Conservation (phyloP, 2,888 invertebrate genomes). For the Nasonia oneida region DNA sequence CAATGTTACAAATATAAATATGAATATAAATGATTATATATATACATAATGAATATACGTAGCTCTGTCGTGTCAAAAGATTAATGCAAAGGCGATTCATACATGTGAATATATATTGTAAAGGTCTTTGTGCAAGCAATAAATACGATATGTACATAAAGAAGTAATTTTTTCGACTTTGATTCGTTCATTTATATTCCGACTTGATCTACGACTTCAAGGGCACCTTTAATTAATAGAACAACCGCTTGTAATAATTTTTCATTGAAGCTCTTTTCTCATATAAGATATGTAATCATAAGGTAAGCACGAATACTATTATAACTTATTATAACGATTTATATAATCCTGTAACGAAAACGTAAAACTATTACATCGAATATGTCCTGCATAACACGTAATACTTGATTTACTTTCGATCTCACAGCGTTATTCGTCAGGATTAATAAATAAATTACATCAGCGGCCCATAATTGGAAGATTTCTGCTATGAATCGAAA, state of each 20-base stretch:
- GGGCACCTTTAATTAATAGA: background rate
- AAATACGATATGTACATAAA: slow-evolving; percentile 67
- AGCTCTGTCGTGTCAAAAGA: slow-evolving; percentile 46
- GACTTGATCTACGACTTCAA: background rate
- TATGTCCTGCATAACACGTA: slow-evolving; percentile 7
- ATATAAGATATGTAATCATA: background rate
- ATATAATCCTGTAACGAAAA: background rate
- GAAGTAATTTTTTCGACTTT: slow-evolving; percentile 35
- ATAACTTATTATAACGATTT: background rate
- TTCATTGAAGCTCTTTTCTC: background rate
- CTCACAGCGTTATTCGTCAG: background rate
- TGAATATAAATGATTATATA: slow-evolving; percentile 58
- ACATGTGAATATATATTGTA: slow-evolving; percentile 70
- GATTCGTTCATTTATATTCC: background rate
- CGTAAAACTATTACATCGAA: slow-evolving; percentile 12
- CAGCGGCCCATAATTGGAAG: background rate
- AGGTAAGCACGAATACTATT: background rate
- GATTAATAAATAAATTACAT: slow-evolving; percentile 1
- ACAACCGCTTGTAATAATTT: background rate
- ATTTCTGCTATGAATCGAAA: background rate
- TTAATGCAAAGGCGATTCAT: slow-evolving; percentile 60
- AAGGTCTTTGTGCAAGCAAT: slow-evolving; percentile 68
- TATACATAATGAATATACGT: slow-evolving; percentile 33
- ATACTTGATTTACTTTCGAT: slow-evolving; percentile 23
- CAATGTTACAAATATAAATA: slow-evolving; percentile 62